Conservation (phyloP, 2,797 vertebrate genomes). For the Protonibea diacanthus region DNA sequence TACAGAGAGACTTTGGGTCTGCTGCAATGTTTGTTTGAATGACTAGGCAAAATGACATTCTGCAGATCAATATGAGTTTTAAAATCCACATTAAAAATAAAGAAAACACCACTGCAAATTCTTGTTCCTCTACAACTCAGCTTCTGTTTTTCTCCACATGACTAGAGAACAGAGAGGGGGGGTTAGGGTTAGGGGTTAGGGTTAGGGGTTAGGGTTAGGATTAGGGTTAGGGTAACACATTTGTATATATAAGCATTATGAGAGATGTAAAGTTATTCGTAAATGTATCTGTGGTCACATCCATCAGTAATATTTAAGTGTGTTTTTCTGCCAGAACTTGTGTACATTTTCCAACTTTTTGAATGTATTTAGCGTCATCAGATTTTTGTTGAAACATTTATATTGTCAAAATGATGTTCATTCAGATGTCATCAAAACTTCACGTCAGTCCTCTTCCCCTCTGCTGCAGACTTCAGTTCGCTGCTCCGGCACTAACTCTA, state of each 20-base stretch:
- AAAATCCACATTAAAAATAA: neutral
- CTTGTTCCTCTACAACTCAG: neutral
- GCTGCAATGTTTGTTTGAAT: too few relatives aligned
- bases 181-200: too few relatives aligned
- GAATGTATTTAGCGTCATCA: neutral
- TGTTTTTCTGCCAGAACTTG: neutral
- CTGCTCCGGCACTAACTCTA: conserved; percentile 30
- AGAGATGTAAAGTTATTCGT: neutral
- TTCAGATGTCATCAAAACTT: conserved; percentile 12
- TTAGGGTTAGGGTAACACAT: too few relatives aligned
- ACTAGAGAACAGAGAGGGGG: too few relatives aligned
- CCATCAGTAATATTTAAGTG: neutral
- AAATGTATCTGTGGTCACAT: neutral
- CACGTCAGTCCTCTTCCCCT: conserved; percentile 8
- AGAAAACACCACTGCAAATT: neutral
- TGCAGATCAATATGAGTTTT: too few relatives aligned
- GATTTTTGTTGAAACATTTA: neutral
- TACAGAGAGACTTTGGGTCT: neutral
- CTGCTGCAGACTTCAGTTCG: conserved; percentile 35
- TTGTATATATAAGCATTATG: too few relatives aligned
- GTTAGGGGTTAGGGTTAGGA: too few relatives aligned
- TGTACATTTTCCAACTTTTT: neutral
- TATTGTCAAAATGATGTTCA: neutral
- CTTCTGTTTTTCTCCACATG: neutral
- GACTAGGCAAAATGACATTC: too few relatives aligned